A percentile compares a stretch with the other conserved stretches of the same genome.
These are phyloP conservation scores for Augochlorella aurata DNA, from an alignment of 2,888 invertebrate genomes.

Conservation along the genomic window DNA sequence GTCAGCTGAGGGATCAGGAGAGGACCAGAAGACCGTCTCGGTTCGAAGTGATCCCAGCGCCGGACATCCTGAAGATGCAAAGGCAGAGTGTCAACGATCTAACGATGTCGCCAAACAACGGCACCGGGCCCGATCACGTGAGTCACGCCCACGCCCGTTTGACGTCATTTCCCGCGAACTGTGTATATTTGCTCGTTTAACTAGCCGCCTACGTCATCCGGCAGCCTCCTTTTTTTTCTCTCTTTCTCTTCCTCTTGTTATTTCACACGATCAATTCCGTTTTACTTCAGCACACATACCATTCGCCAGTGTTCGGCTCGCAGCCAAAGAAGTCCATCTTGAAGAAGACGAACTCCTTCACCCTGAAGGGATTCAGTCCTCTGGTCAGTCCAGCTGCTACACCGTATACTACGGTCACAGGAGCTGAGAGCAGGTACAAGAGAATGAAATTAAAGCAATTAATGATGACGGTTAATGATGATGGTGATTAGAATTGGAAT, in stretches of 20 bases:
- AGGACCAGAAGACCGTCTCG: slow-evolving; percentile 88
- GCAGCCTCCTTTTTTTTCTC: background rate
- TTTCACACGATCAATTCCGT: background rate
- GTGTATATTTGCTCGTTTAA: slow-evolving; percentile 23
- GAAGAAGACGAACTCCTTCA: slow-evolving; percentile 96
- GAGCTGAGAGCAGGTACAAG: slow-evolving; percentile 89
- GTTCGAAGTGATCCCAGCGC: slow-evolving; percentile 91
- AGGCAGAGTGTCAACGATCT: slow-evolving; percentile 83
- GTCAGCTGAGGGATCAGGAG: slow-evolving; percentile 84
- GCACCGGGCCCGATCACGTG: slow-evolving; percentile 73
- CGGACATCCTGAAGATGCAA: slow-evolving; percentile 88
- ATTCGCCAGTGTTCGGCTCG: slow-evolving; percentile 83
- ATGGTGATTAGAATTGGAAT: too few relatives aligned
- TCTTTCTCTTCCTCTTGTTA: background rate
- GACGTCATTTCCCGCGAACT: slow-evolving; percentile 47
- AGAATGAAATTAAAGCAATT: too few relatives aligned
- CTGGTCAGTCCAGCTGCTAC: slow-evolving; percentile 83
- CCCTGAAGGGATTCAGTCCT: slow-evolving; percentile 86
- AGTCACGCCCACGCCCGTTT: slow-evolving; percentile 52
- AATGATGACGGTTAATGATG: too few relatives aligned
- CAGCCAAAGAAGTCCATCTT: slow-evolving; percentile 93
- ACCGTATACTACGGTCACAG: slow-evolving; percentile 93
- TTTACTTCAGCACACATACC: slow-evolving; percentile 81
- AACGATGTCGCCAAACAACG: slow-evolving; percentile 83
- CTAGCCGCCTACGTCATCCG: background rate